A percentile compares a stretch with the other conserved stretches of the same genome.
Evolutionary conservation across 2,113 vertebrate genomes (phyloP).

Genomic region (Rana temporaria): DNA sequence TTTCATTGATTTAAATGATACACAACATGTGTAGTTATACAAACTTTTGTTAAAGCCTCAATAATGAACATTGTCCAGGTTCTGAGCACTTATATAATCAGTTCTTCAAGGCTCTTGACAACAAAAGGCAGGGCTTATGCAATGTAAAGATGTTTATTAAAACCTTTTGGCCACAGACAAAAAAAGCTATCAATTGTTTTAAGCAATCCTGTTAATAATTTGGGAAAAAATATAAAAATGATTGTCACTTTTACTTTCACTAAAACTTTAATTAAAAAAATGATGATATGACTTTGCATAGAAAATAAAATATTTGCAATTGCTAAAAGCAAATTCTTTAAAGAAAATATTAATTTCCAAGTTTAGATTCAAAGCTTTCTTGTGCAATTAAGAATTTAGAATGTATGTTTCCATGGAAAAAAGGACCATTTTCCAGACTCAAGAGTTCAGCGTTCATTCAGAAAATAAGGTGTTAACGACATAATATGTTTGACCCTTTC

Average conservation of each 20-base stretch:
- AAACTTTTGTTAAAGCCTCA: too few relatives aligned
- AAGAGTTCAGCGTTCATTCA: conserved; percentile 8
- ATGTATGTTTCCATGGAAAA: conserved; percentile 41
- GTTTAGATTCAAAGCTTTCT: conserved; percentile 28
- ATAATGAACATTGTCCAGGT: background rate
- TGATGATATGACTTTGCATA: conserved; percentile 8
- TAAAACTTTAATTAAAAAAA: too few relatives aligned
- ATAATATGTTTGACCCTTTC: conserved; percentile 45
- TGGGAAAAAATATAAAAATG: conserved; percentile 19
- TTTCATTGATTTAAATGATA: too few relatives aligned
- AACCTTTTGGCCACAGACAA: background rate
- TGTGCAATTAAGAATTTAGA: conserved; percentile 23
- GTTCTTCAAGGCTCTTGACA: background rate
- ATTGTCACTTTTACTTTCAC: too few relatives aligned
- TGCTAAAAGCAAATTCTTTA: conserved; percentile 9
- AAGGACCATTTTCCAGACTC: conserved; percentile 24
- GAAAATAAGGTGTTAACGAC: conserved; percentile 40
- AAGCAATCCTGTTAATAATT: conserved; percentile 2
- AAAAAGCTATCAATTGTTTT: background rate
- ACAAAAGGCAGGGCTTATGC: background rate
- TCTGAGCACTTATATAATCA: background rate
- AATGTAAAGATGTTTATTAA: background rate
- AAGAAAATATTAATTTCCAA: conserved; percentile 21
- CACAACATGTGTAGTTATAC: too few relatives aligned
- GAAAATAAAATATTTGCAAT: conserved; percentile 1